Evolutionary conservation across 1,140 invertebrate species (phyloP).

Genomic region (Drosophila ogumai): DNA sequence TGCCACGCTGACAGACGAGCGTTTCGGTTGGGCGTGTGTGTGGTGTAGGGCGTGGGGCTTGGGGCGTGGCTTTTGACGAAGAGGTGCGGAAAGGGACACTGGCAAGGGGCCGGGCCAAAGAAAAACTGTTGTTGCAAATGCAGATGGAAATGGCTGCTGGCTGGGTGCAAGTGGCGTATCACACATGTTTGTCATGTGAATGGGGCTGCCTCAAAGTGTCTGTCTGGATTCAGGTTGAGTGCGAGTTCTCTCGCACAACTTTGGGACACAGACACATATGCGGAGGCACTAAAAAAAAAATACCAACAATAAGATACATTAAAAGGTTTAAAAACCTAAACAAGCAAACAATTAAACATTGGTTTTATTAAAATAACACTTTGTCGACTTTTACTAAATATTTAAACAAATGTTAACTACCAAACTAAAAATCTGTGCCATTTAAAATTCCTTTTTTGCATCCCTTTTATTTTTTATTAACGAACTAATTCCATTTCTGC

Average conservation of each 20-base stretch:
- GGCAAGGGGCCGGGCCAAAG: slow-evolving; percentile 4
- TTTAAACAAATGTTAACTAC: neutral
- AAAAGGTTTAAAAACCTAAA: neutral
- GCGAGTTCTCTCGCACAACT: slow-evolving; percentile 33
- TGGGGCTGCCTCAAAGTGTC: slow-evolving; percentile 46
- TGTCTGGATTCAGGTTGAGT: slow-evolving; percentile 53
- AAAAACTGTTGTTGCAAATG: slow-evolving; percentile 50
- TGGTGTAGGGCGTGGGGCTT: too few species aligned
- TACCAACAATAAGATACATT: too few species aligned
- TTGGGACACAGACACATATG: slow-evolving; percentile 13
- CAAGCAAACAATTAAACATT: neutral
- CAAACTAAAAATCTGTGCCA: neutral
- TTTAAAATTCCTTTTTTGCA: neutral
- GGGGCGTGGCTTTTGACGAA: slow-evolving; percentile 1
- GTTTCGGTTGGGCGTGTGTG: slow-evolving; percentile 2
- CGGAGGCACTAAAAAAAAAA: neutral
- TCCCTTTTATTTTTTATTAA: neutral
- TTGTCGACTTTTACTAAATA: neutral
- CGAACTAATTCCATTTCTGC: neutral
- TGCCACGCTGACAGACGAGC: slow-evolving; percentile 45
- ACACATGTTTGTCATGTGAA: slow-evolving; percentile 76
- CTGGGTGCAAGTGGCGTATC: slow-evolving; percentile 76
- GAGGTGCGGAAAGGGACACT: neutral
- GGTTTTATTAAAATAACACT: too few species aligned
- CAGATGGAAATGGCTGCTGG: slow-evolving; percentile 53